A percentile compares a stretch with the other conserved stretches of the same genome.
Evolutionary conservation across 2,888 invertebrate genomes (phyloP).

Genomic region (Cyrtodaria siliqua): DNA sequence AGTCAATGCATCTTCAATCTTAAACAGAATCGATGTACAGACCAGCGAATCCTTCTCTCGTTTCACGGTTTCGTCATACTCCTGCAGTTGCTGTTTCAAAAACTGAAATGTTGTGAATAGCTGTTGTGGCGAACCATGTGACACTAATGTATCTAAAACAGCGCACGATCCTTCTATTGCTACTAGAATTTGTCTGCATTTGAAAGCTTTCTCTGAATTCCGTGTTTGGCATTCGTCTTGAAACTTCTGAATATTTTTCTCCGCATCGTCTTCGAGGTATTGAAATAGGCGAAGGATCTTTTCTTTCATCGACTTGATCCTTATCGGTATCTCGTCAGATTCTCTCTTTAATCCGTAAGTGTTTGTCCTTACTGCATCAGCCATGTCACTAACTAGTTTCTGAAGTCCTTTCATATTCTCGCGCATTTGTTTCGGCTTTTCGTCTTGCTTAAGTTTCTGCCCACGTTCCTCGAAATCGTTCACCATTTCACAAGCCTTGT

Average conservation of each 20-base stretch:
- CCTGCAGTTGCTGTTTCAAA: slow-evolving; percentile 44
- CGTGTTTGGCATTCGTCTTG: slow-evolving; percentile 35
- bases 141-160: slow-evolving; percentile 33
- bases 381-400: slow-evolving; percentile 33
- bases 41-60: slow-evolving; percentile 34
- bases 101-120: slow-evolving; percentile 43
- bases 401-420: slow-evolving; percentile 50
- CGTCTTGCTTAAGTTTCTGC: slow-evolving; percentile 16
- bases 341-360: slow-evolving; percentile 39
- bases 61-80: slow-evolving; percentile 34
- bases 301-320: slow-evolving; percentile 47
- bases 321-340: slow-evolving; percentile 42
- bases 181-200: slow-evolving; percentile 38
- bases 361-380: slow-evolving; percentile 44
- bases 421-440: slow-evolving; percentile 16
- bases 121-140: slow-evolving; percentile 44
- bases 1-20: slow-evolving; percentile 24
- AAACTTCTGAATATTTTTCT: slow-evolving; percentile 26
- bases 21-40: slow-evolving; percentile 28
- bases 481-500: slow-evolving; percentile 49
- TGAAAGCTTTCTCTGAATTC: slow-evolving; percentile 47
- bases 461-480: slow-evolving; percentile 44
- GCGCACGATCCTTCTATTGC: slow-evolving; percentile 49
- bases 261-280: slow-evolving; percentile 43
- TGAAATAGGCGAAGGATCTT: slow-evolving; percentile 47